Base-by-base conservation (phyloP, 2,113 vertebrate species). In the Hyperoodon ampullatus region DNA sequence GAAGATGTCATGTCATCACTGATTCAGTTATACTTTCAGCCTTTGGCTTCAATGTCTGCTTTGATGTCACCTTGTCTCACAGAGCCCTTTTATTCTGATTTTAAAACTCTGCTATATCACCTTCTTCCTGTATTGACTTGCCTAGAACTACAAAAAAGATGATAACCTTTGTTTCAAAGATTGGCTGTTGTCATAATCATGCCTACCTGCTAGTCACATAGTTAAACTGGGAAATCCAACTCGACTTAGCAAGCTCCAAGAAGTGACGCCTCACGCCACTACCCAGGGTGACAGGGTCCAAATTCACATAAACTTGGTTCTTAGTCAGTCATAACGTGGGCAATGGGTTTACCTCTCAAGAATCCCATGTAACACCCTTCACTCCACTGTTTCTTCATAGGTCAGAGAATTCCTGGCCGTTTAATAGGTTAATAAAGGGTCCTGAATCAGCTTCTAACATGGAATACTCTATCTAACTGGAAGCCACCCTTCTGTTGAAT, bases 221-320 rank as follows among this genome's bases (percentile, higher is more conserved):
- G 13, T 50, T 80, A 55, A 72, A 6, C 1, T 58, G 24, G 9
- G 13, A 95, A 50, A 60, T 35, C 12, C 5, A 7, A 7, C 14
- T 83, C 30, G 39, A 24, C 1, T 81, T 21, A n/a, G 2, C 33
- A 58, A 47, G 8, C 13, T 75, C 66, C 33, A 60, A 94, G 18
- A 8, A 0, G 3, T 30, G 21, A 16, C 8, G 30, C 21, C 8
- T 61, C 12, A 6, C 3, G 0, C 33, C 33, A 14, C 28, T 71
- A 12, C 47, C n/a, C 58, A 66, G 28, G 30, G 8, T 47, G 9
- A 53, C 14, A 55, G 10, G 7, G 9, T 24, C 30, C 2, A 8
- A 35, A 19, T 8, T 42, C 66, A 81, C 16, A 15, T 21, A 33
- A 23, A 1, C 23, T 44, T 2, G 4, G 5, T 30, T 60, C 10